These are phyloP conservation scores for Lochmaea capreae DNA, from an alignment of 2,888 invertebrate genomes.

Conservation along the genomic window DNA sequence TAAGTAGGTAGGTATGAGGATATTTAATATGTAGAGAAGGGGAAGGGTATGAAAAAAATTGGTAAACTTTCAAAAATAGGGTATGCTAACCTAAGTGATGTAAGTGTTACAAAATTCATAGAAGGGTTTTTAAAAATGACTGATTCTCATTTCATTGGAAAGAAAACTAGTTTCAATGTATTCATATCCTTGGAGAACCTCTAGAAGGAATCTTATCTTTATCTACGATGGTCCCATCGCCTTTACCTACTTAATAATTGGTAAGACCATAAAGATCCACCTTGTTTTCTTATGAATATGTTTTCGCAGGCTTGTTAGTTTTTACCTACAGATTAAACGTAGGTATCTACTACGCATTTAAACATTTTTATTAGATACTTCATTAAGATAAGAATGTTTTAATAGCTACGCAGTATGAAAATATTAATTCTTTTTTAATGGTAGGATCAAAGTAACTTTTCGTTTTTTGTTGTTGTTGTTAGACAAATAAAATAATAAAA, in stretches of 20 bases:
- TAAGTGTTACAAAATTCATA: neutral
- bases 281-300: neutral
- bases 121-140: too few relatives aligned
- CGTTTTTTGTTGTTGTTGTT: too few relatives aligned
- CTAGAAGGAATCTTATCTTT: too few relatives aligned
- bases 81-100: neutral
- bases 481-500: too few relatives aligned
- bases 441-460: too few relatives aligned
- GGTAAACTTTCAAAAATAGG: neutral
- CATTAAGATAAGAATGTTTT: conserved; percentile 16
- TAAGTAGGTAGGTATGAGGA: conserved; percentile 11
- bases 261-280: neutral
- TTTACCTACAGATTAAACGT: neutral
- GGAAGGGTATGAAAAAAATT: conserved; percentile 9
- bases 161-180: too few relatives aligned
- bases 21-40: neutral
- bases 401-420: conserved; percentile 1
- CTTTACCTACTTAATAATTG: neutral
- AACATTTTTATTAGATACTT: conserved; percentile 2
- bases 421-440: conserved; percentile 4
- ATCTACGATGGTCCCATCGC: too few relatives aligned
- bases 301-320: neutral
- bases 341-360: conserved; percentile 3
- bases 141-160: too few relatives aligned
- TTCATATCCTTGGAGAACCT: too few relatives aligned